Evolutionary conservation across 2,888 invertebrate genomes (phyloP).

Genomic region (Baronia brevicornis): DNA sequence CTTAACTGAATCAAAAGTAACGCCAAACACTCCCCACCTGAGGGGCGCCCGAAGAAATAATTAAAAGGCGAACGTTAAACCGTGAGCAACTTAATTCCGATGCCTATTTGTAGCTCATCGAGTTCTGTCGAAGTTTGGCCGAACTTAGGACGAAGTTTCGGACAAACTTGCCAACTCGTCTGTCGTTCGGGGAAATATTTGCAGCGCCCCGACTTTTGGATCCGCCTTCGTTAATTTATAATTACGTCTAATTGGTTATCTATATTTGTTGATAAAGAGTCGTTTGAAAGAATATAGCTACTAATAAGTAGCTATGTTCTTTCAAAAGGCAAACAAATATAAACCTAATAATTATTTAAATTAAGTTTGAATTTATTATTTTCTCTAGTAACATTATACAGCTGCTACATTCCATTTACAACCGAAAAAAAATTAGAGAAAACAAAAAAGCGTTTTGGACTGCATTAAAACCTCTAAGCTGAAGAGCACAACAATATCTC

Average conservation of each 20-base stretch:
- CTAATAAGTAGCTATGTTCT: too few relatives aligned
- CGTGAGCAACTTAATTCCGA: slow-evolving; percentile 65
- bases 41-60: slow-evolving; percentile 57
- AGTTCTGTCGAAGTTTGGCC: slow-evolving; percentile 34
- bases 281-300: too few relatives aligned
- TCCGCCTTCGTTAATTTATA: slow-evolving; percentile 58
- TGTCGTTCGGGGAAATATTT: slow-evolving; percentile 54
- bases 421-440: too few relatives aligned
- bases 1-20: slow-evolving; percentile 29
- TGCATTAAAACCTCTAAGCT: too few relatives aligned
- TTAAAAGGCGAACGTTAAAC: slow-evolving; percentile 70
- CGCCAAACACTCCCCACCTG: slow-evolving; percentile 38
- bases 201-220: slow-evolving; percentile 53
- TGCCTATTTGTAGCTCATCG: slow-evolving; percentile 67
- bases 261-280: slow-evolving; percentile 20
- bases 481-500: too few relatives aligned
- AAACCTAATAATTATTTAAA: too few relatives aligned
- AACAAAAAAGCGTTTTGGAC: too few relatives aligned
- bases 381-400: too few relatives aligned
- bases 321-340: too few relatives aligned
- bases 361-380: too few relatives aligned
- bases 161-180: slow-evolving; percentile 46
- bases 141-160: slow-evolving; percentile 29
- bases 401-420: too few relatives aligned
- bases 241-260: slow-evolving; percentile 61